A percentile compares a stretch with the other conserved stretches of the same genome.
These are phyloP conservation scores for Alauda arvensis DNA, from an alignment of 2,797 vertebrate species.

Conservation along the genomic window DNA sequence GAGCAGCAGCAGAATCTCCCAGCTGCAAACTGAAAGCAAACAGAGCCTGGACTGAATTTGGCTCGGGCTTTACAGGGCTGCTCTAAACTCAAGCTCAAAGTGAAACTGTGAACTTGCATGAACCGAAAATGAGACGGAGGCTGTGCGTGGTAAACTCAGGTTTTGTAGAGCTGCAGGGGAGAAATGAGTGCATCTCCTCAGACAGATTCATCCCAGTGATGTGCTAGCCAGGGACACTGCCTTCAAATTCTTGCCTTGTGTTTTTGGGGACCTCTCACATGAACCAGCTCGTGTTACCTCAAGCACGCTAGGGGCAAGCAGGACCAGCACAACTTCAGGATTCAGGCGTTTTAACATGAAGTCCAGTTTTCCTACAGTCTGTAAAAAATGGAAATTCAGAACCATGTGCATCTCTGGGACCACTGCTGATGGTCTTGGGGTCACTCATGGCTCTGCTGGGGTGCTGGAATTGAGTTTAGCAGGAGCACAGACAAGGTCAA, in stretches of 20 bases:
- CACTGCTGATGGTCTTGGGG: neutral
- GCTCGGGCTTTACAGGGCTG: neutral
- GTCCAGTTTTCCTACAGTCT: accelerated
- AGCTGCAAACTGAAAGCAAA: neutral
- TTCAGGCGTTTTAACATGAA: neutral
- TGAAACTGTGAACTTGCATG: neutral
- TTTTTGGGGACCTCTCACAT: neutral
- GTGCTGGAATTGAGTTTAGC: neutral
- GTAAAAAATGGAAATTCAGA: neutral
- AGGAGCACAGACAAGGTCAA: neutral
- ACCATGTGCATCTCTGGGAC: neutral
- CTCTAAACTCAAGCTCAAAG: neutral
- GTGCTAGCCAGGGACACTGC: accelerated
- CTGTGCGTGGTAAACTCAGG: neutral
- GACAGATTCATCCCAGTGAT: neutral
- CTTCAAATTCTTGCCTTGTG: neutral
- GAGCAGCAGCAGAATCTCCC: neutral
- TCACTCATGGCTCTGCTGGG: neutral
- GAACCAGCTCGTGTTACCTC: neutral
- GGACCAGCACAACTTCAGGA: neutral
- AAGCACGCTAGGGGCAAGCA: neutral
- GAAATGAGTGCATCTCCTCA: accelerated
- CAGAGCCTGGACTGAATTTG: neutral
- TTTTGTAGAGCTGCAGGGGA: neutral
- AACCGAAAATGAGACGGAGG: neutral